Evolutionary conservation across 2,797 vertebrate species (phyloP).

Genomic region (Vultur gryphus): DNA sequence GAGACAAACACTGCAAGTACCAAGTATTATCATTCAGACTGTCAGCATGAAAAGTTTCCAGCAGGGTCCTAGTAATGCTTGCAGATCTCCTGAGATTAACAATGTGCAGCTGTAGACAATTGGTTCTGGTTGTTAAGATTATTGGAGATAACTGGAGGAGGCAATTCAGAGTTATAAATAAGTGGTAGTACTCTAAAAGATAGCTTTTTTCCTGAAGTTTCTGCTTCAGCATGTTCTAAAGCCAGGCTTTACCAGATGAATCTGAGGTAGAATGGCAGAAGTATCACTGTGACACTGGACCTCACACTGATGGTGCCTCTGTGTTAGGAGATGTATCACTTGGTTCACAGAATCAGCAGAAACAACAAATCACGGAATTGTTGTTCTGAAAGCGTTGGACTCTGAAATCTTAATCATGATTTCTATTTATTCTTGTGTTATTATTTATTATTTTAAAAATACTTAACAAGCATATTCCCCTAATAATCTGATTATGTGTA

Average conservation of each 20-base stretch:
- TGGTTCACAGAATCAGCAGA: not conserved
- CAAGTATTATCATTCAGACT: not conserved
- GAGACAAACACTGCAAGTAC: not conserved
- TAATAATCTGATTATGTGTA: not conserved
- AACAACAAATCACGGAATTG: not conserved
- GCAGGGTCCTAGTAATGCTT: not conserved
- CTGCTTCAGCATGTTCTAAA: not conserved
- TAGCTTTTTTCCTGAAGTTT: not conserved
- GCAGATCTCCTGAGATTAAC: not conserved
- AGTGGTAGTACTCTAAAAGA: not conserved
- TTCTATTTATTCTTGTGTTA: not conserved
- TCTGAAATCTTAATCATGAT: not conserved
- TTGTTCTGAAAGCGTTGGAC: not conserved
- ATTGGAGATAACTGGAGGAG: not conserved
- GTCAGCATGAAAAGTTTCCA: not conserved
- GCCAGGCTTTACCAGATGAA: not conserved
- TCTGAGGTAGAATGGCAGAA: not conserved
- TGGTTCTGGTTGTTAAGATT: not conserved
- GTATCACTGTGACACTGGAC: not conserved
- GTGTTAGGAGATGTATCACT: not conserved
- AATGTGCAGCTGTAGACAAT: not conserved
- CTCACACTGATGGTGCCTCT: not conserved
- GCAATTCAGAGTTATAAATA: not conserved
- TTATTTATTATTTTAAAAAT: not conserved
- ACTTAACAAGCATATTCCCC: not conserved